Conservation (phyloP, 2,797 vertebrate genomes). For the Molothrus ater region DNA sequence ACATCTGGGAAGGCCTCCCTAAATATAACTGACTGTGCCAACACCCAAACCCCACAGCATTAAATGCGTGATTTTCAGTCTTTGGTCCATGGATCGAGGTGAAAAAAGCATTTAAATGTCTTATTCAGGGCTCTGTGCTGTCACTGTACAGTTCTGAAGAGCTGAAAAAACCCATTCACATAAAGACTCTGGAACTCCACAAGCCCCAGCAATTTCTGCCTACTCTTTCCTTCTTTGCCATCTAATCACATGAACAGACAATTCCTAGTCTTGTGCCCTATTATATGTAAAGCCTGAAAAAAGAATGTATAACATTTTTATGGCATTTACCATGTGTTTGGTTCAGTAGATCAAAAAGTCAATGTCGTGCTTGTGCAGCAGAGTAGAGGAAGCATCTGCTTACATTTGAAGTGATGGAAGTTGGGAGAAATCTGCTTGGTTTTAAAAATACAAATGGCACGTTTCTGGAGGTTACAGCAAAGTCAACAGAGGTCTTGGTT, state of each 20-base stretch:
- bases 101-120: neutral
- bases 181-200: neutral
- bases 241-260: neutral
- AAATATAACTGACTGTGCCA: neutral
- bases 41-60: neutral
- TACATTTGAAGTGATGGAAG: neutral
- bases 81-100: neutral
- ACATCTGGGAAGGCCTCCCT: neutral
- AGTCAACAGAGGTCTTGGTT: neutral
- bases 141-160: neutral
- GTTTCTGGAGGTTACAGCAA: neutral
- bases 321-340: neutral
- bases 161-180: neutral
- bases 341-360: neutral
- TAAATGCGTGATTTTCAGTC: neutral
- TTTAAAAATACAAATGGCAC: neutral
- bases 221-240: neutral
- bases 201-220: neutral
- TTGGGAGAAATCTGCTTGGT: neutral
- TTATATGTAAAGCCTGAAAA: neutral
- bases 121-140: neutral
- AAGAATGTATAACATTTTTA: neutral
- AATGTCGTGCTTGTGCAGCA: neutral
- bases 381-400: neutral
- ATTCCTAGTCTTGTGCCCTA: neutral